Conservation (phyloP, 2,113 vertebrate genomes). For the Athene cunicularia region DNA sequence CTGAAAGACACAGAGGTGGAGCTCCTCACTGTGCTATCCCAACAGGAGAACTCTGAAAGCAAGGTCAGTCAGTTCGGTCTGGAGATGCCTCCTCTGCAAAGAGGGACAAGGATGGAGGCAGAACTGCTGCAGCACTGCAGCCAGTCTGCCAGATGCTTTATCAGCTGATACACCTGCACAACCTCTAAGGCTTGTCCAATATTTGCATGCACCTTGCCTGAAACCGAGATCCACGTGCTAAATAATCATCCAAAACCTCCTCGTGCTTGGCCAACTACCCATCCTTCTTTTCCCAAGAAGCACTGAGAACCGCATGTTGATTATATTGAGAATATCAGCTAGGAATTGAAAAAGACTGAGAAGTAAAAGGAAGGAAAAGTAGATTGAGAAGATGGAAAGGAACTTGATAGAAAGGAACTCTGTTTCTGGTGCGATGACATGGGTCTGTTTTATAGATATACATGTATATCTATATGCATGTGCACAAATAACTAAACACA, state of each 20-base stretch:
- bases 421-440: neutral
- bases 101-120: neutral
- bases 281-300: neutral
- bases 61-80: neutral
- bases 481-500: neutral
- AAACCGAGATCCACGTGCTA: neutral
- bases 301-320: fast-evolving
- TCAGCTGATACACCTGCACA: neutral
- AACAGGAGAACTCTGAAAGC: neutral
- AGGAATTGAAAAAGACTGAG: neutral
- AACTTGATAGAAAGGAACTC: neutral
- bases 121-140: neutral
- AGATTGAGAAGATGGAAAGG: neutral
- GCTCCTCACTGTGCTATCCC: neutral
- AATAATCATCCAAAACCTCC: neutral
- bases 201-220: neutral
- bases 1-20: neutral
- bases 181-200: neutral
- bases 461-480: neutral
- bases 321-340: neutral
- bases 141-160: neutral
- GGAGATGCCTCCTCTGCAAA: neutral
- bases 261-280: neutral
- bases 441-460: neutral
- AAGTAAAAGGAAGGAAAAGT: neutral